Evolutionary conservation across 2,113 vertebrate species (phyloP), one percentile per base, ranked within the genome.

Genomic region (Eubucco bourcierii): DNA sequence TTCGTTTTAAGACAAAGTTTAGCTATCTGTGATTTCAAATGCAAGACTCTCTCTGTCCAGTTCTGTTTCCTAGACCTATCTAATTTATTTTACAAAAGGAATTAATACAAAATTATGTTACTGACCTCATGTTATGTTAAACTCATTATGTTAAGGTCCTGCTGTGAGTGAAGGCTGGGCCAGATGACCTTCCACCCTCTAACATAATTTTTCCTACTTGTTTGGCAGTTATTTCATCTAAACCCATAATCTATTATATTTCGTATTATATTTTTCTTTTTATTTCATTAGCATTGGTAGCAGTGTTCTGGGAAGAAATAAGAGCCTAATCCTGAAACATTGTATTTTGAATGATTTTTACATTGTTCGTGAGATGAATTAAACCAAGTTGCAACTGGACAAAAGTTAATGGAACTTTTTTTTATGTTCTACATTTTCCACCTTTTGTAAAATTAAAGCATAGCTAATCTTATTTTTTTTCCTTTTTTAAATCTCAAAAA

Each of bases 61-160:
- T 50, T 55, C 50, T 88, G 21, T 64, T 80, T 64, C 25, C 7
- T 25, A 50, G 13, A 53, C 10, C 10, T 4, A 68, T 34, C 15
- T 80, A 31, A 82, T 71, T 66, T 87, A 55, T 77, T 90, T 90
- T 95, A 74, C 33, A 47, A 17, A 81, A 91, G 7, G 12, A 83
- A 81, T 87, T 87, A 88, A 78, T 66, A 44, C 8, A 80, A 88
- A 95, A 87, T 65, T 75, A 25, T 67, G 64, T 83, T 87, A 76
- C 44, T 90, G 73, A 94, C 61, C 86, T 80, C 58, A 44, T 72
- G 86, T 83, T 87, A 60, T 78, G 65, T 14, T 20, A 53, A 92
- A 67, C 33, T 74, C 23, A 77, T 59, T 78, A 56, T 68, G 67
- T 68, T 81, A 92, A 72, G 47, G 70, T 87, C 87, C 70, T 75